These are phyloP conservation scores for Petaurus breviceps DNA, from an alignment of 2,113 vertebrate genomes.

Conservation along the genomic window DNA sequence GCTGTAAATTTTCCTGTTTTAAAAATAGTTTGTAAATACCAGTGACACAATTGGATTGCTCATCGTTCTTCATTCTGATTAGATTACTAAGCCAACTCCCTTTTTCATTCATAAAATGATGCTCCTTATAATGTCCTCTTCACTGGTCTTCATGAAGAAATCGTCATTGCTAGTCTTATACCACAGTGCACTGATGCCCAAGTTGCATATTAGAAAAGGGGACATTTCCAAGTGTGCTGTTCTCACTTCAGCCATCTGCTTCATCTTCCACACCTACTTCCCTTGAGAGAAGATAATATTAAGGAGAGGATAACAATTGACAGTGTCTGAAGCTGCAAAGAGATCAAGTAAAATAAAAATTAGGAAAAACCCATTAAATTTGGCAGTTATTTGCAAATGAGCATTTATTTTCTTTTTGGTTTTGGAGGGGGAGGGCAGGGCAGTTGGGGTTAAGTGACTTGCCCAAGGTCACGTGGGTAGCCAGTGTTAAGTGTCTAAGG, in stretches of 20 bases:
- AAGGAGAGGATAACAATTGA: not conserved
- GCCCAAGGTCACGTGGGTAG: too few species aligned
- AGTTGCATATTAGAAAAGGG: not conserved
- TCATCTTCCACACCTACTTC: not conserved
- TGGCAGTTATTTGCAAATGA: not conserved
- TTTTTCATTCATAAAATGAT: not conserved
- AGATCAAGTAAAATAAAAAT: not conserved
- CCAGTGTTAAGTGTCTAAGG: too few species aligned
- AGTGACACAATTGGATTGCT: not conserved
- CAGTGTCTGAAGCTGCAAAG: not conserved
- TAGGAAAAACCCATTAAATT: not conserved
- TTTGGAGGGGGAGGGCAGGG: too few species aligned
- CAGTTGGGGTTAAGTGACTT: too few species aligned
- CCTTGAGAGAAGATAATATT: not conserved
- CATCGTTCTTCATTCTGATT: not conserved
- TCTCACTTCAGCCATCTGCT: not conserved
- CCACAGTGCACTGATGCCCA: not conserved
- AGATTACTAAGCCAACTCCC: not conserved
- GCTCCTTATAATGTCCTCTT: not conserved
- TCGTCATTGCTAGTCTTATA: not conserved
- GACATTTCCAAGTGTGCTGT: too few species aligned
- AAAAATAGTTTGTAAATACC: not conserved
- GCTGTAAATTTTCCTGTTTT: not conserved
- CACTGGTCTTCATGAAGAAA: not conserved
- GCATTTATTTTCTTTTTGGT: too few species aligned